Conservation (phyloP, 2,888 invertebrate genomes). For the Drosophila subsilvestris region DNA sequence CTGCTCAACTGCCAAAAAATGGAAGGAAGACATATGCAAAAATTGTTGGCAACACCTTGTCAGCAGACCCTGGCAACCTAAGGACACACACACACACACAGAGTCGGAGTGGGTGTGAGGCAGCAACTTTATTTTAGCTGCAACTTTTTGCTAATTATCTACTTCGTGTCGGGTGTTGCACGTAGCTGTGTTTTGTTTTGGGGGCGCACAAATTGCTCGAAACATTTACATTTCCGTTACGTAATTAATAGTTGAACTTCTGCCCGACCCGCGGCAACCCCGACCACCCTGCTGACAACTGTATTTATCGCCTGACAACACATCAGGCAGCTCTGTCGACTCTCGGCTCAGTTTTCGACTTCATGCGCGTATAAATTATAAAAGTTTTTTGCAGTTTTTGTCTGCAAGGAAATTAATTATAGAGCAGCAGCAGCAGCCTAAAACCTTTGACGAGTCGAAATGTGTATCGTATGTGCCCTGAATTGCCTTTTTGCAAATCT, state of each 20-base stretch:
- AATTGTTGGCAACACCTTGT: slow-evolving; percentile 48
- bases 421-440: not conserved
- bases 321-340: slow-evolving; percentile 10
- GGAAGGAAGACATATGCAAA: slow-evolving; percentile 42
- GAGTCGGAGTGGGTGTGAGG: slow-evolving; percentile 7
- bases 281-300: slow-evolving; percentile 8
- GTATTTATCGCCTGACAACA: slow-evolving; percentile 31
- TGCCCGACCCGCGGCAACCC: not conserved
- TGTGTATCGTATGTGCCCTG: not conserved
- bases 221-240: slow-evolving; percentile 57
- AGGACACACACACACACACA: slow-evolving; percentile 13
- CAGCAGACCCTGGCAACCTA: slow-evolving; percentile 26
- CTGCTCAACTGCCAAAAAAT: slow-evolving; percentile 33
- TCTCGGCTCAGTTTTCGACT: not conserved
- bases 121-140: slow-evolving; percentile 38
- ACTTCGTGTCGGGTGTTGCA: slow-evolving; percentile 23
- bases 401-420: slow-evolving; percentile 38
- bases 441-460: slow-evolving; percentile 16
- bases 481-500: slow-evolving; percentile 16
- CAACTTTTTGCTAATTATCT: slow-evolving; percentile 59
- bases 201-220: slow-evolving; percentile 47
- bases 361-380: slow-evolving; percentile 33
- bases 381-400: slow-evolving; percentile 43
- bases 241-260: slow-evolving; percentile 56
- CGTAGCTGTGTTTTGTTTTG: slow-evolving; percentile 26